phyloP scores from a whole-genome alignment of 2,113 vertebrate genomes.

The Riparia riparia region DNA sequence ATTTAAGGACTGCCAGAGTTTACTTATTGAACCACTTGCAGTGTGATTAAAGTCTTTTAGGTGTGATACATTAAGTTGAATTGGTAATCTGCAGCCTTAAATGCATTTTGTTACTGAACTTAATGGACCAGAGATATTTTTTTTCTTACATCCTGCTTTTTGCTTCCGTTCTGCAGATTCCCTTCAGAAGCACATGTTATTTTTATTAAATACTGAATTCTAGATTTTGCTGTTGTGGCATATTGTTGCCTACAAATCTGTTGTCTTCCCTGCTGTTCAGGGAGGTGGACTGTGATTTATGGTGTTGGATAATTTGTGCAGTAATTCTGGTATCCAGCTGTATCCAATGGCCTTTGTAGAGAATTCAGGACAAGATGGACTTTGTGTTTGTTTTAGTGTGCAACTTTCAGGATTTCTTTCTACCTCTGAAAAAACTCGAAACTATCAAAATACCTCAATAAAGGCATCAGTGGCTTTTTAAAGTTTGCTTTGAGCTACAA shows the following conservation, averaged over 20 bases:
- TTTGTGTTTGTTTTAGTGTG: not conserved
- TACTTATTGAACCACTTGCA: not conserved
- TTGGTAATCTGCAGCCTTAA: not conserved
- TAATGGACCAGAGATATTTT: not conserved
- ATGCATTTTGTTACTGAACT: not conserved
- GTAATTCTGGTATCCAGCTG: not conserved
- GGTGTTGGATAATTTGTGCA: not conserved
- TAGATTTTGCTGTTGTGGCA: not conserved
- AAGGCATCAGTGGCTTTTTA: rapidly evolving
- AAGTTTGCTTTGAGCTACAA: not conserved
- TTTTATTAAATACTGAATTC: not conserved
- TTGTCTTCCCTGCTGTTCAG: not conserved
- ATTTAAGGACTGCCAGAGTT: not conserved
- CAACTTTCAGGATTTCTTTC: not conserved
- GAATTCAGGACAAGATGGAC: not conserved
- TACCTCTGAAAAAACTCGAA: not conserved
- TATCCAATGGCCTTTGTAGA: not conserved
- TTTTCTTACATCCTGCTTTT: not conserved
- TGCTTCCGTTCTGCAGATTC: not conserved
- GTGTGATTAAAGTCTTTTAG: not conserved
- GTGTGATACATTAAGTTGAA: not conserved
- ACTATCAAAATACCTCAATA: not conserved
- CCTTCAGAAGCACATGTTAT: not conserved
- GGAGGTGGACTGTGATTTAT: not conserved
- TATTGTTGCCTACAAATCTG: not conserved